Evolutionary conservation across 2,888 invertebrate genomes (phyloP).

Genomic region (Dynastes maya): DNA sequence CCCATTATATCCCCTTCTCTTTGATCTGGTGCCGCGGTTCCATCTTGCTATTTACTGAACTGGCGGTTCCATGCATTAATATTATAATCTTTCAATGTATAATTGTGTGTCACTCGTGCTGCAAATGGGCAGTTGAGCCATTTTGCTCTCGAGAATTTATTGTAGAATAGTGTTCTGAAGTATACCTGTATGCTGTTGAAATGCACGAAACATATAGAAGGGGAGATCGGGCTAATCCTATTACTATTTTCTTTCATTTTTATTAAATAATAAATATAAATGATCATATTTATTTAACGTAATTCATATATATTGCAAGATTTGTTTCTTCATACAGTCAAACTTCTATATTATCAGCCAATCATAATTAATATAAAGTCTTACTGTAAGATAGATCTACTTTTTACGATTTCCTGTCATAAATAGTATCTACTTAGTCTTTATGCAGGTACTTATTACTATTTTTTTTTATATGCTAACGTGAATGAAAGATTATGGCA

Average conservation of each 20-base stretch:
- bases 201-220: slow-evolving; percentile 93
- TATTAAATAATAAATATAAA: slow-evolving; percentile 41
- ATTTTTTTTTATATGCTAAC: slow-evolving; percentile 1
- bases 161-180: slow-evolving; percentile 58
- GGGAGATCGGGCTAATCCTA: slow-evolving; percentile 73
- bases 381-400: slow-evolving; percentile 21
- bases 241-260: slow-evolving; percentile 64
- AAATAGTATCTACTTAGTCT: slow-evolving; percentile 24
- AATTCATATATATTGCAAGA: slow-evolving; percentile 53
- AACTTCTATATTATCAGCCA: slow-evolving; percentile 55
- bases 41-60: slow-evolving; percentile 50
- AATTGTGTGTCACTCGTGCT: slow-evolving; percentile 57
- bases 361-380: slow-evolving; percentile 22
- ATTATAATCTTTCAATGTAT: slow-evolving; percentile 59
- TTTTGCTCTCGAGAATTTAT: slow-evolving; percentile 53
- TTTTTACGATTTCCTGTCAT: slow-evolving; percentile 20
- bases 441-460: slow-evolving; percentile 10
- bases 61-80: slow-evolving; percentile 52
- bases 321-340: slow-evolving; percentile 52
- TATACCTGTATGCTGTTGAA: slow-evolving; percentile 86
- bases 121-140: slow-evolving; percentile 40
- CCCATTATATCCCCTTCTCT: slow-evolving; percentile 53
- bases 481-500: not conserved
- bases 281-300: slow-evolving; percentile 51
- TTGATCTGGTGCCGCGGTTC: slow-evolving; percentile 44